Evolutionary conservation across 2,113 vertebrate species (phyloP).

Genomic region (Lepidiolamprologus cunningtoni): DNA sequence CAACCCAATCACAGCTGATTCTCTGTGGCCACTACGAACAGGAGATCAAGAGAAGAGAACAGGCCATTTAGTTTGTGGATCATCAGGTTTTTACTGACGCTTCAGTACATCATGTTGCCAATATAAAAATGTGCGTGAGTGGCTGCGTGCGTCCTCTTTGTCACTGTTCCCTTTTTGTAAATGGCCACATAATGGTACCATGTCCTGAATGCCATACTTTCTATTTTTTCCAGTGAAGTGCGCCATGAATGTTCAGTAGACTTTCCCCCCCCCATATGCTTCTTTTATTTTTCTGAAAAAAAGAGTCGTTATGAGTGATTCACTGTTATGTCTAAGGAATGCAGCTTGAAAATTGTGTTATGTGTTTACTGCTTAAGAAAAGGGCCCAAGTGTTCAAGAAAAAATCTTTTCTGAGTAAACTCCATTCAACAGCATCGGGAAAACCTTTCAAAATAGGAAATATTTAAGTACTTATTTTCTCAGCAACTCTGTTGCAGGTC

Average conservation of each 20-base stretch:
- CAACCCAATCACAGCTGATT: not conserved
- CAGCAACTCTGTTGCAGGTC: not conserved
- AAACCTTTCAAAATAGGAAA: not conserved
- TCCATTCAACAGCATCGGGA: not conserved
- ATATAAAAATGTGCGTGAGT: not conserved
- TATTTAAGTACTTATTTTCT: not conserved
- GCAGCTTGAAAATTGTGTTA: not conserved
- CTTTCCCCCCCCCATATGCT: fast-evolving
- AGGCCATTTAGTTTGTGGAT: not conserved
- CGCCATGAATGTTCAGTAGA: not conserved
- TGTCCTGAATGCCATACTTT: not conserved
- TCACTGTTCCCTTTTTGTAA: not conserved
- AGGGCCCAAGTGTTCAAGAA: not conserved
- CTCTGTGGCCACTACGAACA: not conserved
- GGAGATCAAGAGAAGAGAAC: not conserved
- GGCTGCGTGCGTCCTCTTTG: not conserved
- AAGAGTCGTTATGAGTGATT: not conserved
- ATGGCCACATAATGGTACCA: not conserved
- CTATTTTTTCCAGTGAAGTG: not conserved
- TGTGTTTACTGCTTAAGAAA: not conserved
- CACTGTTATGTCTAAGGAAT: not conserved
- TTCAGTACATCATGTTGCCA: not conserved
- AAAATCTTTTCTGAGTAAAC: not conserved
- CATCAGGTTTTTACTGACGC: not conserved
- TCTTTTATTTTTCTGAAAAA: not conserved